phyloP scores from a whole-genome alignment of 2,797 vertebrate genomes.

The Phylloscopus collybita region DNA sequence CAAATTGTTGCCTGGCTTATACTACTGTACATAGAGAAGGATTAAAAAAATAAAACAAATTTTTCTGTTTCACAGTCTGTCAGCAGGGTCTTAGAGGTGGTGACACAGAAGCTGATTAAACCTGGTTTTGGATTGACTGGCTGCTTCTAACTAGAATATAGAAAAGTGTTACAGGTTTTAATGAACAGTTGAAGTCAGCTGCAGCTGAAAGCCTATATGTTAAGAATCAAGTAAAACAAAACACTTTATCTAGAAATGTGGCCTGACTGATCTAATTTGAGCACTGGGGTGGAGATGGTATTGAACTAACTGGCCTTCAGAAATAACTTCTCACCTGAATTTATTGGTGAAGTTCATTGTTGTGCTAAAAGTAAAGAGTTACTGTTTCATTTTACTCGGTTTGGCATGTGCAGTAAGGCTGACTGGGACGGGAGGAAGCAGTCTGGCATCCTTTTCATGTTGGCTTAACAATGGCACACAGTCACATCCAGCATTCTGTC shows the following conservation, averaged over 20 bases:
- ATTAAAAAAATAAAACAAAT: background rate
- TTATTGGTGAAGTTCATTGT: background rate
- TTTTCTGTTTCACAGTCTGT: background rate
- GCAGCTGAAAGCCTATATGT: background rate
- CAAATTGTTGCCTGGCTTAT: background rate
- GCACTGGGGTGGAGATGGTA: background rate
- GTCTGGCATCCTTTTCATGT: background rate
- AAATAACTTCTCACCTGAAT: background rate
- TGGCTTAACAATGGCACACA: background rate
- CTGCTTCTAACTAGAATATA: background rate
- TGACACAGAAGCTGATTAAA: background rate
- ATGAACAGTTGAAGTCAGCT: background rate
- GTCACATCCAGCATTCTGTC: background rate
- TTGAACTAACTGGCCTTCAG: background rate
- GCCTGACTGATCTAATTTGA: background rate
- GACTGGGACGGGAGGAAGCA: background rate
- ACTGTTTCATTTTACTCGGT: background rate
- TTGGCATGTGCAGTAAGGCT: background rate
- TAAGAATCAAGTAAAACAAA: background rate
- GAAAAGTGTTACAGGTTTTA: background rate
- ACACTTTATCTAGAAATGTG: background rate
- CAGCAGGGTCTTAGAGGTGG: background rate
- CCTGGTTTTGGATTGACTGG: background rate
- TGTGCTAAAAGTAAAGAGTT: background rate
- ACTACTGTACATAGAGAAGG: background rate